These are phyloP conservation scores for Lophochroa leadbeateri DNA, from an alignment of 2,113 vertebrate genomes.

Conservation along the genomic window DNA sequence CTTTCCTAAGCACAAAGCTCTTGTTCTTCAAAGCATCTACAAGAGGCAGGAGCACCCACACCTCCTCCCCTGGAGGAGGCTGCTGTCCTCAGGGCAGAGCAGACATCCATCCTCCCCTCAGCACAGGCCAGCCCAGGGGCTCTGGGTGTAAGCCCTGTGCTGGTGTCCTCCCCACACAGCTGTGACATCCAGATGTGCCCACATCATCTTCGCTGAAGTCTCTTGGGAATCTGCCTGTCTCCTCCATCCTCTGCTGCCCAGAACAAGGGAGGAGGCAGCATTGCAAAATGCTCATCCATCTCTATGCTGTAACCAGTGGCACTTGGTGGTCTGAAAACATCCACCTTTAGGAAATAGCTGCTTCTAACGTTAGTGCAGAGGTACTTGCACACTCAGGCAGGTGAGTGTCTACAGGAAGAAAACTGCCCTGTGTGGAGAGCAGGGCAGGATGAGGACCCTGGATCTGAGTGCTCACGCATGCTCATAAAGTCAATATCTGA, in stretches of 20 bases:
- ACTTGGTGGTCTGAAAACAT: neutral
- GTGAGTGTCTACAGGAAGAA: neutral
- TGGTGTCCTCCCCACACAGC: accelerated
- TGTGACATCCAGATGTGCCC: neutral
- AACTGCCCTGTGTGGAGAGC: neutral
- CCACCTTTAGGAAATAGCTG: neutral
- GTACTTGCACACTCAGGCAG: too few species aligned
- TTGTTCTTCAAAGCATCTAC: neutral
- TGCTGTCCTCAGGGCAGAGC: neutral
- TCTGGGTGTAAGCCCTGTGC: neutral
- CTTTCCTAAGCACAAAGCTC: neutral
- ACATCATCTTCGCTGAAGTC: neutral
- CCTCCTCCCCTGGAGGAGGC: neutral
- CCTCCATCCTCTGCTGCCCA: neutral
- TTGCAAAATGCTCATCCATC: too few species aligned
- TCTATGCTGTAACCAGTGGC: neutral
- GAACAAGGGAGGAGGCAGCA: neutral
- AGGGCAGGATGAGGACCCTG: neutral
- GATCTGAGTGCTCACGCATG: neutral
- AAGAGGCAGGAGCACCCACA: neutral
- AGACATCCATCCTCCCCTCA: neutral
- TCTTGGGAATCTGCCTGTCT: too few species aligned
- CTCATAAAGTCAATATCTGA: neutral
- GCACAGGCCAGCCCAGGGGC: neutral
- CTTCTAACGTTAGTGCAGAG: too few species aligned